Base-by-base conservation (phyloP, 2,888 invertebrate genomes). In the Agrochola macilenta region DNA sequence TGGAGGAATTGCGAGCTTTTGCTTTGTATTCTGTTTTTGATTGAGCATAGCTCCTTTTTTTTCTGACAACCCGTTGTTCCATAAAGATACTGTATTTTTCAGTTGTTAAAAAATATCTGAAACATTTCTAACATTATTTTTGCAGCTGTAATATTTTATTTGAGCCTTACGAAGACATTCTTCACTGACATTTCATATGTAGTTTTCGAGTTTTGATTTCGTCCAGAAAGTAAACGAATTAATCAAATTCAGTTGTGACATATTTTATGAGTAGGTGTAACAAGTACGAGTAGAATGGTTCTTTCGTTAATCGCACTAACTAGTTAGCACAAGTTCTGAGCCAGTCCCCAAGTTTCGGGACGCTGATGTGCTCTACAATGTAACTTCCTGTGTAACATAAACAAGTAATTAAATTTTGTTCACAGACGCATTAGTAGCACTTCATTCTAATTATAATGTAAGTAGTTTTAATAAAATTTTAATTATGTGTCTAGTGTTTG, bases 281-380 rank as follows among this genome's bases (percentile, higher is more conserved):
- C 52, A 58, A 74, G 30, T 30, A n/a, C n/a, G n/a, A 30, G 57
- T 35, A 68, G 46, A 74, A 82, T 35, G 30, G 60, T 82, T 85
- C 58, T 74, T 79, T 68, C 57, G 60, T 54, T 84, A 84, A 86
- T 82, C 75, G 69, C 79, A 61, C 43, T 78, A 78, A 78, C 74
- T 83, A 79, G 80, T 83, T 79, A 23, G 26, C 14, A 72, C 71
- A 74, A 86, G 83, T 79, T 86, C 49, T 72, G 52, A 71, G 69
- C 43, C 65, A 57, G 64, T 23, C 69, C 52, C 64, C 54, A 86
- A 84, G 86, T 84, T 84, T 79, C 63, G 83, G 74, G 71, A 74
- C 83, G 78, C 83, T 85, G 85, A 85, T 85, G 82, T 85, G 78
- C 74, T 78, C 69, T 60, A 78, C 78, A 85, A 69, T 83, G 72